Evolutionary conservation across 1,140 invertebrate species (phyloP), one percentile per base, ranked within the genome.

Genomic region (Pseudobourletiella spinata): DNA sequence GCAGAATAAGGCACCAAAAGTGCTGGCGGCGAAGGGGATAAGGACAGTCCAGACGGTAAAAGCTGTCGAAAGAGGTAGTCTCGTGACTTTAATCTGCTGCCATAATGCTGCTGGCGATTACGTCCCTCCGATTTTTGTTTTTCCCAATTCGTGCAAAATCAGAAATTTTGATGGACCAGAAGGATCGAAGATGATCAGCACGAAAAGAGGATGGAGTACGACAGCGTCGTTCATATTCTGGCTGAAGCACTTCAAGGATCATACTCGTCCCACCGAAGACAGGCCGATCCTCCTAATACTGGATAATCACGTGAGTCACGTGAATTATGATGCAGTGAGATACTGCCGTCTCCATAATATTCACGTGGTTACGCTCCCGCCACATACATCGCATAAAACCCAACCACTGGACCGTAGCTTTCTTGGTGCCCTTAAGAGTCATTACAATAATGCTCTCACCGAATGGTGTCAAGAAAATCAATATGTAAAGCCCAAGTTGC

Each of bases 361-460:
- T 4, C 22, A 60, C 18, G 25, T 76, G 50, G 51, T 76, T 18
- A 71, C 74, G 67, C 72, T 79, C n/a, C 75, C 76, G 24, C 72
- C 74, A n/a, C 75, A 76, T 59, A 72, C 65, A 26, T 73, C 67
- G 43, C 73, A 75, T 25, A 73, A 71, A 55, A 63, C 76, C 8
- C 73, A 76, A 59, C 74, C 74, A 15, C 64, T 76, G 8, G 75
- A 76, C 59, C 28, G 32, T 26, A 48, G 55, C 39, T 62, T 71
- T 39, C 66, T 63, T 43, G 59, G 60, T 2, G 52, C 70, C 28
- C 69, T 73, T 15, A 73, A 72, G 35, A 16, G 8, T 11, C 11
- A 11, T 11, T 39, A 39, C n/a, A 11, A 11, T 11, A 39, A 39
- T 11, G 11, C 35, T 39, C 11, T 39, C 35, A 39, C 35, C 11